A percentile compares a stretch with the other conserved stretches of the same genome.
These are phyloP conservation scores for Epinotia brunnichana DNA, from an alignment of 2,888 invertebrate genomes.

Conservation along the genomic window DNA sequence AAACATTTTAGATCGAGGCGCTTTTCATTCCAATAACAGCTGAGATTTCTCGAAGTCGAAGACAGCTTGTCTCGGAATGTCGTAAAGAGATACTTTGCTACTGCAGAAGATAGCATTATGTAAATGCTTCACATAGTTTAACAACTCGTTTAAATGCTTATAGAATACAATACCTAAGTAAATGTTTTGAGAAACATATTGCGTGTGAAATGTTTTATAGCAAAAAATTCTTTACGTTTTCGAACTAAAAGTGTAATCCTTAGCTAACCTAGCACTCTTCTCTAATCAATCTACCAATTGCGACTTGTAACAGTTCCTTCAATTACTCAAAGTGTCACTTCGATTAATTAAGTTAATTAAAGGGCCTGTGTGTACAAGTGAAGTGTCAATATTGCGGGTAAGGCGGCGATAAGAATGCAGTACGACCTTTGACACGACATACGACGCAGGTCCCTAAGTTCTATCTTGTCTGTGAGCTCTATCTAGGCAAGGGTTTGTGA, in stretches of 20 bases:
- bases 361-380: slow-evolving; percentile 44
- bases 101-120: slow-evolving; percentile 2
- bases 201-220: slow-evolving; percentile 9
- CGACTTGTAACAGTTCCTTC: slow-evolving; percentile 16
- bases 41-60: slow-evolving; percentile 6
- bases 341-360: slow-evolving; percentile 56
- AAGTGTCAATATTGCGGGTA: slow-evolving; percentile 33
- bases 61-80: slow-evolving; percentile 17
- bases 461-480: neutral
- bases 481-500: neutral
- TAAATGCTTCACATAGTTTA: slow-evolving; percentile 1
- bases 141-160: neutral
- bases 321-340: slow-evolving; percentile 45
- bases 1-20: neutral
- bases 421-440: slow-evolving; percentile 45
- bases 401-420: slow-evolving; percentile 43
- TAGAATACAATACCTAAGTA: neutral
- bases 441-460: slow-evolving; percentile 28
- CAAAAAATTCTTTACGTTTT: slow-evolving; percentile 21
- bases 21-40: neutral
- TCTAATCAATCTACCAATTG: slow-evolving; percentile 27
- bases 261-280: slow-evolving; percentile 20
- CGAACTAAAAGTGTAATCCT: slow-evolving; percentile 32
- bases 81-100: slow-evolving; percentile 10
- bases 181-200: neutral